Evolutionary conservation across 2,888 invertebrate genomes (phyloP), one percentile per base, ranked within the genome.

Genomic region (Drosophila mercatorum): DNA sequence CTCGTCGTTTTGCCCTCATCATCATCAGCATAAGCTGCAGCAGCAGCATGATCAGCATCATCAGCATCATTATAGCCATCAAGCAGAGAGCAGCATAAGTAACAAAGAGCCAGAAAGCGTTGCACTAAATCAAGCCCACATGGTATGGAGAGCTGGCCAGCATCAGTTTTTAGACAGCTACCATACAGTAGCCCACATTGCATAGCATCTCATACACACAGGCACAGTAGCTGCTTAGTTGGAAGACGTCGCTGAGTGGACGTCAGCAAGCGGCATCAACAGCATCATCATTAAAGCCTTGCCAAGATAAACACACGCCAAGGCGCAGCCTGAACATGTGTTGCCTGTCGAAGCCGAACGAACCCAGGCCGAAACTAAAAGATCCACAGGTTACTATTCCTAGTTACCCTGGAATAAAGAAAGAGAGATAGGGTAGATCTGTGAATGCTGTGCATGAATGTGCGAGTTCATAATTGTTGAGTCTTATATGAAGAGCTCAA

Each of bases 41-140:
- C 46, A 28, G 4, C 28, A 8, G 28, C 68, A 22, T 22, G 22
- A 22, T 22, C 22, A 58, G 31, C 68, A 51, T 63, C 55, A 51
- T 11, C 51, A 51, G 51, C 34, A 51, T 52, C 58, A 52, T 57
- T 69, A 73, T 78, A 49, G 63, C n/a, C 58, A 68, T 68, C 73
- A 63, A 47, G 44, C 56, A 1, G 38, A 57, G 57, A 58, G 56
- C 31, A 62, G 52, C 64, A 66, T 49, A 64, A 52, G 53, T 64
- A 58, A 57, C 73, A 75, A 65, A 58, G 70, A 85, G 69, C 58
- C 73, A 56, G 26, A 62, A 75, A 74, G 81, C 72, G 69, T 78
- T 72, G 75, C 82, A 82, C 85, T 83, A 83, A 83, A 83, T 83
- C 83, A 83, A 83, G 83, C 83, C 83, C 87, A 83, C 83, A 83